Base-by-base conservation (phyloP, 2,888 invertebrate genomes). In the Stenotaenia linearis region DNA sequence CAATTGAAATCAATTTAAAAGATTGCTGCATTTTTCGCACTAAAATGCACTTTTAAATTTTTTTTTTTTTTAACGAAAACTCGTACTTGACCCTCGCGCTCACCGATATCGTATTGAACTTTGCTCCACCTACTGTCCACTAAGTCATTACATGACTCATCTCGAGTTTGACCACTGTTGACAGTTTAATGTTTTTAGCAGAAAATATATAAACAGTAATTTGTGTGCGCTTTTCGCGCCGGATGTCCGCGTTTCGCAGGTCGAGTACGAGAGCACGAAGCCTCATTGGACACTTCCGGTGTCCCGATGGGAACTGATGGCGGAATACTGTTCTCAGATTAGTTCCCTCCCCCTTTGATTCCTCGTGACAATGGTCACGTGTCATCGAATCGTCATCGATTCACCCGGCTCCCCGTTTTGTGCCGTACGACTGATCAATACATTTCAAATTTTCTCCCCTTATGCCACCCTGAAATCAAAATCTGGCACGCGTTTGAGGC, bases 201-300 rank as follows among this genome's bases (percentile, higher is more conserved):
- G 25, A 25, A 61, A 61, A 61, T 25, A 61, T 25, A 61, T 61
- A 61, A 61, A 61, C 61, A 61, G 15, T 0, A 61, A 61, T 61
- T 61, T 61, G 61, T 61, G 61, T 1, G 28, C 1, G 4, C 25
- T 61, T 61, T 61, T 61, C 61, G 61, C 61, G 25, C 61, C 61
- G 61, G 61, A 61, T 61, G 61, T 61, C 61, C 61, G 61, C 28
- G 61, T 61, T 61, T 61, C 61, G 61, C 61, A 61, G 61, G 61
- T 61, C 61, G 61, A 61, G 61, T 61, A 61, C 10, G 61, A 61
- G 61, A 61, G 61, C 61, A 61, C 61, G 61, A 61, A 61, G 61
- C 25, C 25, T 61, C 61, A 2, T 23, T 61, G 23, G 23, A 25
- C 61, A 61, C 61, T 61, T 61, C 61, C 61, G 61, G 61, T 61